Base-by-base conservation (phyloP, 2,888 invertebrate genomes). In the Unio delphinus region DNA sequence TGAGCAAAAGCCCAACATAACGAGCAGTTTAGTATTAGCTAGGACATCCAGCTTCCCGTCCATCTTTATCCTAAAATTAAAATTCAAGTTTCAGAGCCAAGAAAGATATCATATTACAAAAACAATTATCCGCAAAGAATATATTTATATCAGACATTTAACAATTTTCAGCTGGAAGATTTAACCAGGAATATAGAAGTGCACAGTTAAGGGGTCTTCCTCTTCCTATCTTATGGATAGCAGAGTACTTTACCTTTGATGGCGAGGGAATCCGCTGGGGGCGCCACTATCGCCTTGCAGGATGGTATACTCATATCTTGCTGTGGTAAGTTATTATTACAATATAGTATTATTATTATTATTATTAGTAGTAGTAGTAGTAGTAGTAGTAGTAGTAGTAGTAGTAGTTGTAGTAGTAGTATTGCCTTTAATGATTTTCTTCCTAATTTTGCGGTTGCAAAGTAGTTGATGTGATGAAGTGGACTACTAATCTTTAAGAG, bases 211-310 rank as follows among this genome's bases (percentile, higher is more conserved):
- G 90, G 34, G 93, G 93, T 7, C 77, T 92, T 8, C 93, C 93
- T 0, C 85, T 92, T 17, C 93, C 93, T 1, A 92, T 93, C 62
- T 85, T 93, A 8, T 93, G 92, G 92, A 84, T 92, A 15, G 92
- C 92, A 0, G 93, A 93, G 80, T 93, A 93, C 85, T 93, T 93
- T 81, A 92, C 92, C 2, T 90, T 92, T 67, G 93, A 93, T 78
- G 93, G 92, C 0, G 93, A 93, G 84, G 92, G 92, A 6, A 90
- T 92, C 65, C 61, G 93, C 63, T 92, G 91, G 85, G 93, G 93
- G 1, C 88, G 92, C 63, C 91, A 91, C 83, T 93, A 93, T 80
- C 80, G 90, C 34, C 82, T 86, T 18, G 92, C 93, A 4, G 93
- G 93, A 26, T 93, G 92, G 92, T 93, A 92, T 78, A 89, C 92